A percentile compares a stretch with the other conserved stretches of the same genome.
phyloP scores from a whole-genome alignment of 2,113 vertebrate species.

The Hemiprocne comata region DNA sequence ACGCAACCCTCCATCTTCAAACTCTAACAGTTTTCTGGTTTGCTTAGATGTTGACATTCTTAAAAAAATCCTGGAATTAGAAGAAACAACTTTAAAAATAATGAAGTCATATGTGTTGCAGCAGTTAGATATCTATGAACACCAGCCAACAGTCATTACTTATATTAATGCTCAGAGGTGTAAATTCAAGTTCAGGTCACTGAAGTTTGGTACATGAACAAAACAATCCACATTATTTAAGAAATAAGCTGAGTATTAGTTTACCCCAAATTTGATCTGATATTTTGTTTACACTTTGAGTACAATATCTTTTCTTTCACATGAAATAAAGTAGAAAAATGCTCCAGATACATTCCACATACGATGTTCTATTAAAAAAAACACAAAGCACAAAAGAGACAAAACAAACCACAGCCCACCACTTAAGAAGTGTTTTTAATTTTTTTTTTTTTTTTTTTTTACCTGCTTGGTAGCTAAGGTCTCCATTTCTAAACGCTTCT shows the following conservation, averaged over 20 bases:
- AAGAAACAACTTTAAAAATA: neutral
- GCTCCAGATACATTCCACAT: neutral
- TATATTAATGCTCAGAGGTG: neutral
- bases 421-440: too few species aligned
- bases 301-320: neutral
- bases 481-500: conserved; percentile 88
- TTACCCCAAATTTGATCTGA: neutral
- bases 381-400: too few species aligned
- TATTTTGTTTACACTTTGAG: neutral
- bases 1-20: neutral
- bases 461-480: conserved; percentile 86
- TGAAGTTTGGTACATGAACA: neutral
- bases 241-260: neutral
- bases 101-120: neutral
- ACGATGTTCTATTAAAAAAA: neutral
- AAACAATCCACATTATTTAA: neutral
- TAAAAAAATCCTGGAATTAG: neutral
- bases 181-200: neutral
- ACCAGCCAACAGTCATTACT: neutral
- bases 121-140: neutral
- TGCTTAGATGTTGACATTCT: neutral
- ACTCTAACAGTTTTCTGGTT: neutral
- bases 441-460: neutral
- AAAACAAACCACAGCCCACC: neutral
- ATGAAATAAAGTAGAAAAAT: neutral